Percentiles rank a stretch among this genome's conserved stretches.
Conservation (phyloP, 2,797 vertebrate genomes). For the Chaenodraco wilsoni region DNA sequence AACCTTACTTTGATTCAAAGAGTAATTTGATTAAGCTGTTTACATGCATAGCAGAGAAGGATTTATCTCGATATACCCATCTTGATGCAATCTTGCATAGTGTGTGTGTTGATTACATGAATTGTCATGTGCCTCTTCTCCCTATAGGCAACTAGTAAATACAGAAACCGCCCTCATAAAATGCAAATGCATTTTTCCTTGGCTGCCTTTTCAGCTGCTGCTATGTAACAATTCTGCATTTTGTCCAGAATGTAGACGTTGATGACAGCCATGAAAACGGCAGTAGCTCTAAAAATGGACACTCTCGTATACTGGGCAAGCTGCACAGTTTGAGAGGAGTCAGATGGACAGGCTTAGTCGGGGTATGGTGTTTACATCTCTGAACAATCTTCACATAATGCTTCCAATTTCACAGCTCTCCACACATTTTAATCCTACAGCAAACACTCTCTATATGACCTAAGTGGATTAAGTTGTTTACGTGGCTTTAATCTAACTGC, state of each 20-base stretch:
- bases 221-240: conserved; percentile 1
- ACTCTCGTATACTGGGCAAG: conserved; percentile 17
- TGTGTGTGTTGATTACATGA: conserved; percentile 49
- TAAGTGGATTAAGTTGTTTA: conserved; percentile 13
- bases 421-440: conserved; percentile 26
- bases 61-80: conserved; percentile 64
- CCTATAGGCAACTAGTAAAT: conserved; percentile 34
- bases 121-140: conserved; percentile 33
- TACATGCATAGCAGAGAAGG: conserved; percentile 51
- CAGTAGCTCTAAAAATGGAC: conserved; percentile 31
- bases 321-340: conserved; percentile 36
- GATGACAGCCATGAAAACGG: conserved; percentile 20
- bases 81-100: conserved; percentile 55
- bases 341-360: conserved; percentile 38
- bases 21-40: conserved; percentile 76
- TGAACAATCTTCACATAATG: conserved; percentile 37
- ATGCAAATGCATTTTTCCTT: conserved; percentile 24
- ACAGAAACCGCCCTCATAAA: conserved; percentile 8
- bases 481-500: conserved; percentile 22
- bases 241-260: conserved; percentile 29
- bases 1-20: conserved; percentile 67
- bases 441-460: conserved; percentile 19
- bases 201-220: conserved; percentile 7
- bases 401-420: conserved; percentile 47
- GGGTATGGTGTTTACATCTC: conserved; percentile 55